A percentile compares a stretch with the other conserved stretches of the same genome.
phyloP scores from a whole-genome alignment of 2,888 invertebrate species.

The Aspidiotus destructor region DNA sequence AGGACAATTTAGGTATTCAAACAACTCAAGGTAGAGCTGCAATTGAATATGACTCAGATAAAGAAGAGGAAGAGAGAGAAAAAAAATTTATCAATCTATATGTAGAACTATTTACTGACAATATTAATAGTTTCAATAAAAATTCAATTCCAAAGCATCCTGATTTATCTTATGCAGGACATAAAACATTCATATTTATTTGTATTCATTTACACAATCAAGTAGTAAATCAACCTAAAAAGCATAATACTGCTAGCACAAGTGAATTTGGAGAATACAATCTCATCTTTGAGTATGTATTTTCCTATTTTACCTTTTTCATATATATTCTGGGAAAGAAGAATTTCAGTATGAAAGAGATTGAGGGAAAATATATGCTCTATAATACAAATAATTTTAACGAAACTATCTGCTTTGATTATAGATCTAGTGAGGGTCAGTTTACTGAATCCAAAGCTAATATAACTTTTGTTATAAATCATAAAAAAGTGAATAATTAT shows the following conservation, averaged over 20 bases:
- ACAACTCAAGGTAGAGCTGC: constrained; percentile 12
- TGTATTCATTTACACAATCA: constrained; percentile 15
- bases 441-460: constrained; percentile 4
- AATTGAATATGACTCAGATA: constrained; percentile 8
- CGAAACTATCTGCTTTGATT: constrained; percentile 4
- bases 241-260: constrained; percentile 2
- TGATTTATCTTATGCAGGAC: constrained; percentile 9
- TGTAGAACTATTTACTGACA: constrained; percentile 9
- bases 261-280: constrained; percentile 4
- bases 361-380: constrained; percentile 2
- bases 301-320: constrained; percentile 11
- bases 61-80: constrained; percentile 14
- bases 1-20: constrained; percentile 10
- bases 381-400: constrained; percentile 1
- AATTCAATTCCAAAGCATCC: constrained; percentile 15
- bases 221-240: constrained; percentile 4
- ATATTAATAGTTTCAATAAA: constrained; percentile 3
- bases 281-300: constrained; percentile 5
- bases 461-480: constrained; percentile 4
- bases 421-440: constrained; percentile 4
- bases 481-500: constrained; percentile 4
- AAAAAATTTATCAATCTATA: constrained; percentile 16
- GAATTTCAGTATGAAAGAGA: constrained; percentile 4
- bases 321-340: constrained; percentile 11
- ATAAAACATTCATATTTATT: constrained; percentile 13